Evolutionary conservation across 2,888 invertebrate species (phyloP), one percentile per base, ranked within the genome.

Genomic region (Agriopis aurantiaria): DNA sequence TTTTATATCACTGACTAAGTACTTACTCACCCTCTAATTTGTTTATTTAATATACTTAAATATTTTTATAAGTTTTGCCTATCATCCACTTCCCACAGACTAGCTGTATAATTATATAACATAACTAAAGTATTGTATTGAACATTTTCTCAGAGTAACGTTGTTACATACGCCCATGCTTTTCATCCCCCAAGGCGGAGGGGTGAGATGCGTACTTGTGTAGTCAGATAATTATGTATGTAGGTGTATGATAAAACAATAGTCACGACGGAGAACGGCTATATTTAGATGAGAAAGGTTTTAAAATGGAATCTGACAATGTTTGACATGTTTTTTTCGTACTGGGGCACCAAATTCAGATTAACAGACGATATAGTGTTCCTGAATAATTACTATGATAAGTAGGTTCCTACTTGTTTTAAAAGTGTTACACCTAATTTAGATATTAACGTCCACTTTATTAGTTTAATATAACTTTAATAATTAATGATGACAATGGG

Each of bases 101-200:
- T 23, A 23, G 17, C 17, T 52, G 14, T 10, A n/a, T n/a, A n/a
- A n/a, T n/a, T n/a, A n/a, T 57, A 43, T 58, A 51, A 70, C 64
- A 70, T 56, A 72, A 71, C 67, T 55, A 40, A 66, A 62, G 65
- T 46, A 65, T 69, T 68, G 69, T 71, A 71, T 71, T 70, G 73
- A 71, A 51, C 57, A 71, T 59, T 68, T 63, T 9, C n/a, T 3
- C 8, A 58, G 23, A 45, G 51, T 48, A 56, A 68, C 59, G 67
- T 56, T 55, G 69, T 61, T 61, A 66, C 51, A 67, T 58, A 55
- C 53, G 45, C 57, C n/a, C 43, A 41, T 65, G 63, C 59, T 60
- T 69, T 71, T 64, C 60, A 69, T 65, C 65, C 69, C 69, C 46
- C 43, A 41, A 65, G 58, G 70, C 55, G 52, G 10, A 51, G n/a